phyloP scores from a whole-genome alignment of 2,797 vertebrate genomes.

The Coccyzus lansbergi region DNA sequence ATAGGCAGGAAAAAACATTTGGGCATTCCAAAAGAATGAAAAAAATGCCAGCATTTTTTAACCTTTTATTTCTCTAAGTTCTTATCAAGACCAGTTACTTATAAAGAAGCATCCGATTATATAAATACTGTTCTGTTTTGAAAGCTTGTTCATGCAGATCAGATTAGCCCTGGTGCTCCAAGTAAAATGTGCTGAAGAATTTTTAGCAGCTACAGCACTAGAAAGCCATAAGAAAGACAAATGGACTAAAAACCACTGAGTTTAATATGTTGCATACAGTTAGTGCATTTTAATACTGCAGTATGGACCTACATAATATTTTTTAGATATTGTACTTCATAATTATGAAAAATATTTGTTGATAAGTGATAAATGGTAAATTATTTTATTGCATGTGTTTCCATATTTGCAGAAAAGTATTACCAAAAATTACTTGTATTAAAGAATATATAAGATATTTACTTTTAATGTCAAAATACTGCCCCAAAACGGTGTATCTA shows the following conservation, averaged over 20 bases:
- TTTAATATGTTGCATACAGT: not conserved
- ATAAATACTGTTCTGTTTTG: not conserved
- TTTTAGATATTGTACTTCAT: not conserved
- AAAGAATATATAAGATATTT: not conserved
- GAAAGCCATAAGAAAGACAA: not conserved
- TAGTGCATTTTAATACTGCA: not conserved
- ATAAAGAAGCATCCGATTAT: not conserved
- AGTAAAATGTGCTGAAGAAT: not conserved
- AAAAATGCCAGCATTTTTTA: not conserved
- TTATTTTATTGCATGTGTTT: not conserved
- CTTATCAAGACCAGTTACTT: not conserved
- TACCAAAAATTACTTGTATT: not conserved
- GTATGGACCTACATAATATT: not conserved
- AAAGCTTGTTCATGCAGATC: slow-evolving; percentile 12
- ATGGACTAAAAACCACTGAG: not conserved
- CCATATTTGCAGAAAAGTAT: not conserved
- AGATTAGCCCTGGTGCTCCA: not conserved
- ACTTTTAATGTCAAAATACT: not conserved
- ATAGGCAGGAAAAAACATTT: not conserved
- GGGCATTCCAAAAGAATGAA: not conserved
- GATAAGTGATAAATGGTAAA: not conserved
- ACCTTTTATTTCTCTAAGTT: not conserved
- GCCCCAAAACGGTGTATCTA: not conserved
- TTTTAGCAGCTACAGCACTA: not conserved
- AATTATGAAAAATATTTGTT: not conserved